These are phyloP conservation scores for Pharmacophagus antenor DNA, from an alignment of 2,888 invertebrate genomes.

Conservation along the genomic window DNA sequence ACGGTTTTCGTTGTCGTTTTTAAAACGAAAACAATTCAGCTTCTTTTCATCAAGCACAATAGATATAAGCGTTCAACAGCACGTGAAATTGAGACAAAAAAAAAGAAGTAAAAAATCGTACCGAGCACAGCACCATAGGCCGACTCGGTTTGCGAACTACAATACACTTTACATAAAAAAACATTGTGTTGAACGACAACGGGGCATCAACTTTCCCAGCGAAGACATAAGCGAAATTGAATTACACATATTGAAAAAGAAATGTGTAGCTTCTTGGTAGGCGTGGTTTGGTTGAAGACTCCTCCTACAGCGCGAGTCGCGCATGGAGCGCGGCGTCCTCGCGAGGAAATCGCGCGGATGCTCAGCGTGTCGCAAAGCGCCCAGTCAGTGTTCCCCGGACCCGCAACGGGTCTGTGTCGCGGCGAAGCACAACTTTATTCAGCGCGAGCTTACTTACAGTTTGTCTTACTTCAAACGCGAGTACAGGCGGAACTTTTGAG, in stretches of 20 bases:
- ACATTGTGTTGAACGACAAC: constrained; percentile 81
- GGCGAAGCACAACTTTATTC: constrained; percentile 53
- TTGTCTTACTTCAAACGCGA: constrained; percentile 42
- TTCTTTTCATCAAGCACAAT: constrained; percentile 41
- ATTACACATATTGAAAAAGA: constrained; percentile 82
- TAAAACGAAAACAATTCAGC: constrained; percentile 30
- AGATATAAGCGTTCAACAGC: constrained; percentile 63
- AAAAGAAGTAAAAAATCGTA: constrained; percentile 61
- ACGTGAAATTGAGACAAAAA: constrained; percentile 71
- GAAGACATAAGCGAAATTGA: constrained; percentile 82
- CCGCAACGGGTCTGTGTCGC: constrained; percentile 55
- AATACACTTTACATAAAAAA: constrained; percentile 81
- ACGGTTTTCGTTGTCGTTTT: constrained; percentile 21
- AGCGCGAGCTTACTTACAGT: constrained; percentile 51
- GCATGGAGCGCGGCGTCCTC: constrained; percentile 66
- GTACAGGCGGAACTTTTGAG: constrained; percentile 47
- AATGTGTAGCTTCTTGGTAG: constrained; percentile 80
- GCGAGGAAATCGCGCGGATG: constrained; percentile 55
- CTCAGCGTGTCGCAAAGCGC: constrained; percentile 45
- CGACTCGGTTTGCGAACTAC: constrained; percentile 77
- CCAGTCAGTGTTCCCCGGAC: constrained; percentile 56
- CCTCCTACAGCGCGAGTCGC: constrained; percentile 73
- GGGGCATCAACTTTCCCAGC: constrained; percentile 81
- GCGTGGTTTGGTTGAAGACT: constrained; percentile 74
- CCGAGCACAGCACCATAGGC: constrained; percentile 64